phyloP scores from a whole-genome alignment of 1,140 invertebrate species.

The Hydropsyche tenuis region DNA sequence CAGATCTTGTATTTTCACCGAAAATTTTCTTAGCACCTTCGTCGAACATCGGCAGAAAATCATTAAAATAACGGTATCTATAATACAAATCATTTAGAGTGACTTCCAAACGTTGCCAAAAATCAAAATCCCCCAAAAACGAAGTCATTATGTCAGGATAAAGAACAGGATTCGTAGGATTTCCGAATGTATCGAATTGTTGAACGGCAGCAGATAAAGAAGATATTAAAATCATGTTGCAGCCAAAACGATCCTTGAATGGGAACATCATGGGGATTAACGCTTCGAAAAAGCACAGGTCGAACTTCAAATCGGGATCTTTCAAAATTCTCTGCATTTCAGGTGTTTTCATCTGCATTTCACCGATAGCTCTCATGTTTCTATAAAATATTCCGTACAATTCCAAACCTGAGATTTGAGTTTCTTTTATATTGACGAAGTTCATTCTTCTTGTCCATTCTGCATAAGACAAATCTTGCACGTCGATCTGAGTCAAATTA shows the following conservation, averaged over 20 bases:
- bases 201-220: background rate
- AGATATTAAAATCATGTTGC: conserved; percentile 55
- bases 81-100: conserved; percentile 7
- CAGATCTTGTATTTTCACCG: conserved; percentile 51
- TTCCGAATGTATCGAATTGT: conserved; percentile 52
- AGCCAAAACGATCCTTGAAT: conserved; percentile 55
- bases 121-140: conserved; percentile 41
- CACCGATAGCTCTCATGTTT: conserved; percentile 31
- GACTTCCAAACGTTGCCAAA: conserved; percentile 49
- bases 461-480: conserved; percentile 53
- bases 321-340: conserved; percentile 52
- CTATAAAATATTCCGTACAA: conserved; percentile 14
- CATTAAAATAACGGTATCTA: conserved; percentile 32
- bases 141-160: conserved; percentile 53
- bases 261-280: conserved; percentile 49
- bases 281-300: conserved; percentile 55
- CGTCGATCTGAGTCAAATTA: conserved; percentile 57
- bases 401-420: conserved; percentile 20
- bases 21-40: conserved; percentile 46
- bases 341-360: conserved; percentile 50
- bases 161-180: conserved; percentile 57
- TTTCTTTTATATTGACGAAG: conserved; percentile 14
- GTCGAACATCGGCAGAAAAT: background rate
- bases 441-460: conserved; percentile 44
- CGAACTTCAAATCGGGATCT: conserved; percentile 52